Conservation (phyloP, 2,797 vertebrate genomes). For the Catostomus latipinnis region DNA sequence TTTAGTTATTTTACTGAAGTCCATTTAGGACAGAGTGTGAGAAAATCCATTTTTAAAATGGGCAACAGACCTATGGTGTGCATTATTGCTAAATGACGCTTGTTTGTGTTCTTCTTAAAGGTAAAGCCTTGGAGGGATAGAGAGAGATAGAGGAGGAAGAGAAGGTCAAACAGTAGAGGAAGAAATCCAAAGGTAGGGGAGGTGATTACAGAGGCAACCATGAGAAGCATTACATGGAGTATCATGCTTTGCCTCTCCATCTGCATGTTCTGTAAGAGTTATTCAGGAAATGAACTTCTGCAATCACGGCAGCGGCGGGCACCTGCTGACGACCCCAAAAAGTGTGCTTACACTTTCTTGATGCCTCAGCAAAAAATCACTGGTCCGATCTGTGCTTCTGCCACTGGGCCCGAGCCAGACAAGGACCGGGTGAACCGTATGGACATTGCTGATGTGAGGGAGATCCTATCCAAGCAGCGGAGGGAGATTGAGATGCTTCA, state of each 20-base stretch:
- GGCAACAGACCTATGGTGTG: not conserved
- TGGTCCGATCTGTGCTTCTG: slow-evolving; percentile 94
- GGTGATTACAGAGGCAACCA: slow-evolving; percentile 68
- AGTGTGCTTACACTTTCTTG: slow-evolving; percentile 96
- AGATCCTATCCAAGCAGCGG: slow-evolving; percentile 91
- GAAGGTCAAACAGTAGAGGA: not conserved
- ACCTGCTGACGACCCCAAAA: slow-evolving; percentile 76
- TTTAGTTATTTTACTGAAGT: too few relatives aligned
- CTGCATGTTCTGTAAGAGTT: slow-evolving; percentile 71
- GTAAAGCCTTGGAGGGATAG: slow-evolving; percentile 11
- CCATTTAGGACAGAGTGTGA: too few relatives aligned
- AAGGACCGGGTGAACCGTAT: slow-evolving; percentile 93
- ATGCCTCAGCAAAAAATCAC: slow-evolving; percentile 96
- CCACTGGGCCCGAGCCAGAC: slow-evolving; percentile 83
- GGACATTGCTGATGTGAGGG: slow-evolving; percentile 94
- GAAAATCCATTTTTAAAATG: not conserved
- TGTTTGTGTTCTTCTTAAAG: slow-evolving; percentile 25
- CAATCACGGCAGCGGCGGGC: slow-evolving; percentile 69
- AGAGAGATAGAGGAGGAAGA: slow-evolving; percentile 3
- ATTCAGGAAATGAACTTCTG: slow-evolving; percentile 72
- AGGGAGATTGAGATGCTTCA: slow-evolving; percentile 94
- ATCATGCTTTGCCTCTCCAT: slow-evolving; percentile 82
- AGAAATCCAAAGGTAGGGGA: not conserved
- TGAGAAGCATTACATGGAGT: slow-evolving; percentile 85
- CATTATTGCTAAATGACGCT: not conserved